Base-by-base conservation (phyloP, 2,797 vertebrate species). In the Pipistrellus pygmaeus region DNA sequence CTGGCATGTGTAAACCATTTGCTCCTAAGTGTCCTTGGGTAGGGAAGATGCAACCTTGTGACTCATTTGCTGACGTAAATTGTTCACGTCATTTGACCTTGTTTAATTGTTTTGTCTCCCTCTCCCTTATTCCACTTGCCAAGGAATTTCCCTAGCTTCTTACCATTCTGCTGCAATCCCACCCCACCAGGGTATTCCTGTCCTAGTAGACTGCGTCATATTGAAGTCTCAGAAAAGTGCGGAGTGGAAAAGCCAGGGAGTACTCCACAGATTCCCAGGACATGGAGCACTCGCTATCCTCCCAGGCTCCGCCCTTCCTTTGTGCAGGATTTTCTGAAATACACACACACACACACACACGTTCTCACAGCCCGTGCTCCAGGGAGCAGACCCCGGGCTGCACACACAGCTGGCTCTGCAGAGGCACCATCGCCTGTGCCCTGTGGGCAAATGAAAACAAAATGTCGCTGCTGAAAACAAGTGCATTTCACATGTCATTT, bases 401-500 rank as follows among this genome's bases (percentile, higher is more conserved):
- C 51, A 66, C 68, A 71, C 41, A 51, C 0, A 3, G 13, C 84
- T 35, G 62, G 60, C 68, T 93, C 71, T 90, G 83, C 51, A 82
- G 91, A 93, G 91, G 10, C 38, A 51, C 27, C 0, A 0, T 25
- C 3, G 0, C 75, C 83, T 86, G 11, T 48, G 90, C 38, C 46
- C 53, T 18, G 46, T 72, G 87, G 82, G 60, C 46, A 75, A 96
- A 95, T 80, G 69, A 93, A 94, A 91, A 83, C 69, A 92, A 93
- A 95, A 86, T 35, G n/a, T 23, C 30, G 7, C 20, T 35, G 44
- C 90, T 82, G 12, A 76, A 86, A 95, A 82, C 62, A 75, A 76
- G 76, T 44, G 64, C 64, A 15, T 69, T 92, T 96, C 87, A 84
- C 89, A 90, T 95, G 95, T 94, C 66, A 90, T 97, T 95, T 95